Percentiles rank a stretch among this genome's conserved stretches.
Evolutionary conservation across 2,888 invertebrate species (phyloP).

Genomic region (Coenonympha arcania): DNA sequence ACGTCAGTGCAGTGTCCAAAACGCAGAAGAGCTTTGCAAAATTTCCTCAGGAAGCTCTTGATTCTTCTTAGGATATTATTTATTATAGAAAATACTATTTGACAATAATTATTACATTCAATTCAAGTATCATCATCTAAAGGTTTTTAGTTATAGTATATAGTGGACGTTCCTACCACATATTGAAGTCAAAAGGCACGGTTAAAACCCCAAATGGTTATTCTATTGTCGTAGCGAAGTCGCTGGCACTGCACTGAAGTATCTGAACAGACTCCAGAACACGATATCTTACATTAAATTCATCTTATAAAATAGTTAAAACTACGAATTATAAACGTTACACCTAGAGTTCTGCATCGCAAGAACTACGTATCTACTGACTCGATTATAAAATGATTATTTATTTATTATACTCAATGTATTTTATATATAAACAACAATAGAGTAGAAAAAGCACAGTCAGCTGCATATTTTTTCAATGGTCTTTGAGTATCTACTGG

Average conservation of each 20-base stretch:
- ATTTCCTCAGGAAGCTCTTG: too few relatives aligned
- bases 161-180: too few relatives aligned
- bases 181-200: not conserved
- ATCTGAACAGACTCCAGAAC: not conserved
- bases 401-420: too few relatives aligned
- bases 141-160: too few relatives aligned
- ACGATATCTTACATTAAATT: not conserved
- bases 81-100: too few relatives aligned
- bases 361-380: not conserved
- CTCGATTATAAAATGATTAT: conserved; percentile 5
- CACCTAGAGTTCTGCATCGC: not conserved
- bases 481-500: not conserved
- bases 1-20: too few relatives aligned
- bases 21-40: too few relatives aligned
- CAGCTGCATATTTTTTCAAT: not conserved
- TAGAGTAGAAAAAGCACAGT: not conserved
- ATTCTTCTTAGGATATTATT: too few relatives aligned
- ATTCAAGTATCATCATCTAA: too few relatives aligned
- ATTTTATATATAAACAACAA: not conserved
- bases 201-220: too few relatives aligned
- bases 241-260: not conserved
- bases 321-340: not conserved
- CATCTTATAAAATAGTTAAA: not conserved
- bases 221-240: too few relatives aligned
- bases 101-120: too few relatives aligned